Base-by-base conservation (phyloP, 1,140 invertebrate species). In the Grapholita molesta region DNA sequence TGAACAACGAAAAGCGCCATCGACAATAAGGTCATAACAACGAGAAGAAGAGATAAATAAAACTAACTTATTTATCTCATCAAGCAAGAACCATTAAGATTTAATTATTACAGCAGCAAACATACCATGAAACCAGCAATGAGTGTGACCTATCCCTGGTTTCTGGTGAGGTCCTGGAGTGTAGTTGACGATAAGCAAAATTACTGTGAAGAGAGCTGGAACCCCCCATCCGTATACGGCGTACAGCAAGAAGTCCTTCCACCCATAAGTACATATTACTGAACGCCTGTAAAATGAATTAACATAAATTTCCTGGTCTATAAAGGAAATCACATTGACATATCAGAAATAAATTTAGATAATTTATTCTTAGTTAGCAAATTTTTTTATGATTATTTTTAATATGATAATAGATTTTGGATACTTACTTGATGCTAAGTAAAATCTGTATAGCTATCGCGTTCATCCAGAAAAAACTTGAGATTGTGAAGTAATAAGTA, bases 71-170 rank as follows among this genome's bases (percentile, higher is more conserved):
- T n/a, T n/a, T n/a, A n/a, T n/a, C n/a, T n/a, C n/a, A n/a, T n/a
- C n/a, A 48, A 61, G 24, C 23, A 55, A 28, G 28, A 35, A 30
- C 18, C 21, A 24, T 7, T 65, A 35, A 53, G n/a, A n/a, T n/a
- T n/a, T n/a, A n/a, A n/a, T n/a, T n/a, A 64, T 30, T 30, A 30
- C 3, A 30, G 3, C 25, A 52, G 25, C 64, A 25, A 67, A 77
- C 80, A 83, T 80, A 90, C 88, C 70, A 21, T 74, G 77, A 71
- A 90, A 90, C 88, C 88, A 89, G 72, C 88, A 90, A 25, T 79
- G 72, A 42, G 80, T 85, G 3, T 86, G 71, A 15, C 88, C 88
- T 18, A 88, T 84, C 5, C 86, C 85, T 21, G 85, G 84, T 52
- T 81, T 86, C 2, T 30, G 15, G 64, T 88, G 86, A 8, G 75